Evolutionary conservation across 2,797 vertebrate genomes (phyloP), one percentile per base, ranked within the genome.

Genomic region (Parambassis ranga): DNA sequence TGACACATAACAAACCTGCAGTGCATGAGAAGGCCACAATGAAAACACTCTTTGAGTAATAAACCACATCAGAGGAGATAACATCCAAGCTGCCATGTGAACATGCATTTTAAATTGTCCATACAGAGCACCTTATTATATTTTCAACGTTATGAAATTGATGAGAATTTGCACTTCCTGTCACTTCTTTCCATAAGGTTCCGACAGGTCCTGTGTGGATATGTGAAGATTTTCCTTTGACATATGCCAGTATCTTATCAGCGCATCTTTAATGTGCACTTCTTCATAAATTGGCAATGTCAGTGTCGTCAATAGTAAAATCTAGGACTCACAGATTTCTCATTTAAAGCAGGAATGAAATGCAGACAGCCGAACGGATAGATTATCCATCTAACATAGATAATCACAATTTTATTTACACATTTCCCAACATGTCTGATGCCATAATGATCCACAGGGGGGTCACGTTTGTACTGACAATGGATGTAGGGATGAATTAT

Each of bases 241-340:
- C 82, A 44, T 57, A 62, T 56, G 59, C 60, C 77, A 46, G 27
- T 62, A 70, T 87, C 72, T 82, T 68, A 73, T 67, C 75, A 56
- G 63, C 20, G 22, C 22, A 35, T 38, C 31, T 62, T 64, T 58
- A 51, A 80, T 67, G 57, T 50, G 56, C 36, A 44, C 65, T 70
- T 73, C 76, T 75, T 70, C 44, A 11, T 53, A 77, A 58, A 82
- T 67, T 42, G 41, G 65, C 56, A 37, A 14, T n/a, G n/a, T n/a
- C n/a, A n/a, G n/a, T n/a, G n/a, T n/a, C n/a, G n/a, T n/a, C n/a
- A n/a, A n/a, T n/a, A n/a, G n/a, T n/a, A n/a, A n/a, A n/a, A n/a
- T n/a, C n/a, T n/a, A n/a, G n/a, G n/a, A n/a, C n/a, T n/a, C n/a
- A n/a, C n/a, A n/a, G n/a, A n/a, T n/a, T n/a, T n/a, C n/a, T n/a